Percentiles rank a stretch among this genome's conserved stretches.
Evolutionary conservation across 2,888 invertebrate species (phyloP).

Genomic region (Trissolcus brochymenae): DNA sequence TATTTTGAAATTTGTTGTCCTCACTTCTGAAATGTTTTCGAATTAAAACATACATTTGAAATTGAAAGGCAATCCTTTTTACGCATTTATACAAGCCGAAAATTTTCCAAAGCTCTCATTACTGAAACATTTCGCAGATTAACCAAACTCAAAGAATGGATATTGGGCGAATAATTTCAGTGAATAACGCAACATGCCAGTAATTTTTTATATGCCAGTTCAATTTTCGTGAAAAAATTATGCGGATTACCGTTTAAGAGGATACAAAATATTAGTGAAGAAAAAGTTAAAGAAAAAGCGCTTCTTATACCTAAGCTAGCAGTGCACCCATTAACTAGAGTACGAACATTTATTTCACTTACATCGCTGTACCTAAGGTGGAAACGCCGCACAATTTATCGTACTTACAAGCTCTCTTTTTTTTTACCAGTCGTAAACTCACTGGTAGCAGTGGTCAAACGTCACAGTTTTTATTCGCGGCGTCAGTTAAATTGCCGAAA

Average conservation of each 20-base stretch:
- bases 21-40: no score
- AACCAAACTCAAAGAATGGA: no score
- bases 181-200: no score
- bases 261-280: constrained; percentile 42
- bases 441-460: constrained; percentile 41
- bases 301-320: constrained; percentile 55
- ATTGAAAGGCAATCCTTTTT: no score
- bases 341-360: constrained; percentile 69
- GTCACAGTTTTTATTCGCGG: constrained; percentile 29
- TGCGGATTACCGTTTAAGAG: constrained; percentile 45
- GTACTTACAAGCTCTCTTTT: constrained; percentile 68
- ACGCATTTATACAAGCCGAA: no score
- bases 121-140: no score
- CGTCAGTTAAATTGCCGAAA: constrained; percentile 40
- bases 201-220: no score
- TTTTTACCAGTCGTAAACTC: constrained; percentile 67
- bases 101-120: no score
- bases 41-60: no score
- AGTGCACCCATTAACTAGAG: constrained; percentile 62
- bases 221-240: constrained; percentile 33
- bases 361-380: constrained; percentile 60
- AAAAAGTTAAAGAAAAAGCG: constrained; percentile 52
- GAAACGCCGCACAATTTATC: constrained; percentile 66
- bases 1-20: no score
- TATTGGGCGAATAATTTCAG: no score